Conservation (phyloP, 92 coral and sea anemone species). For the Zoanthus solanderi region DNA sequence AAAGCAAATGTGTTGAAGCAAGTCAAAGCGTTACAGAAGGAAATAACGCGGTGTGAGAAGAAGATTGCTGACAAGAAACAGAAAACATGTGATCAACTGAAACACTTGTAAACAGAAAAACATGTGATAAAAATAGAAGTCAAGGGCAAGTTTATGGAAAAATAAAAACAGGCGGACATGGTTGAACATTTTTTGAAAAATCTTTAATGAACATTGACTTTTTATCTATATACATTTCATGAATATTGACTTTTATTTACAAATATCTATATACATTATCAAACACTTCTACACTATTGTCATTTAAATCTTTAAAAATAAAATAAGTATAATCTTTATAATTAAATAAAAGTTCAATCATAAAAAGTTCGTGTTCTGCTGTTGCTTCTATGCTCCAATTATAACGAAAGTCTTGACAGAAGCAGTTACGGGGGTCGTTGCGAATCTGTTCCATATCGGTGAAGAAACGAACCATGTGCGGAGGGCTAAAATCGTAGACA, state of each 20-base stretch:
- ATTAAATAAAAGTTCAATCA: no score
- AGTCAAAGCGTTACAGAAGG: slow-evolving; percentile 18
- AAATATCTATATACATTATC: slow-evolving; percentile 13
- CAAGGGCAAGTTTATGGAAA: slow-evolving; percentile 13
- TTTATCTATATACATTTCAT: slow-evolving; percentile 4
- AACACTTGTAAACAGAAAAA: slow-evolving; percentile 6
- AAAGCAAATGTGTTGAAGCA: not conserved
- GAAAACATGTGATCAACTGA: not conserved
- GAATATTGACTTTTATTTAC: not conserved
- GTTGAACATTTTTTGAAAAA: not conserved
- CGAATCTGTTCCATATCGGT: no score
- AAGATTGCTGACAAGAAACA: slow-evolving; percentile 11
- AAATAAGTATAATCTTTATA: no score
- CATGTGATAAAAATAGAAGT: slow-evolving; percentile 2
- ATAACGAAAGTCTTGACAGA: no score
- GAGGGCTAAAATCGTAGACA: no score
- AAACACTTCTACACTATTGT: not conserved
- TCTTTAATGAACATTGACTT: not conserved
- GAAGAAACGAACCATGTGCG: no score
- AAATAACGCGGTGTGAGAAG: not conserved
- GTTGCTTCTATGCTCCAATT: no score
- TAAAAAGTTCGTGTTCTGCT: no score
- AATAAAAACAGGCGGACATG: not conserved
- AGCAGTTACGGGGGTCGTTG: no score
- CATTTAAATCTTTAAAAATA: no score